Percentiles rank a stretch among this genome's conserved stretches.
Conservation (phyloP, 2,113 vertebrate species). For the Brienomyrus brachyistius region DNA sequence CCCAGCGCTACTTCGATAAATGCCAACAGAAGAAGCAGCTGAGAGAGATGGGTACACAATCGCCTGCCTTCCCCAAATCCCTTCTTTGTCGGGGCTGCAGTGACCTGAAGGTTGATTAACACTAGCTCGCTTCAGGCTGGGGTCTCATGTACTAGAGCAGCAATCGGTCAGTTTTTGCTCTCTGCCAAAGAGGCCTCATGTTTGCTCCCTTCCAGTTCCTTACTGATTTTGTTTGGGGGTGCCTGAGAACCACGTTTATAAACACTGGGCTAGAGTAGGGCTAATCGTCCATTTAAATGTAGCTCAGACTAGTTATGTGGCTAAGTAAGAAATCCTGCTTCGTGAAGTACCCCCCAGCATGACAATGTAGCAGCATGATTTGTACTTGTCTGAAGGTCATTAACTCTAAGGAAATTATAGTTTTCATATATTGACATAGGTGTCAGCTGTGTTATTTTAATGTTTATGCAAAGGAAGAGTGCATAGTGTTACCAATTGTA, state of each 20-base stretch:
- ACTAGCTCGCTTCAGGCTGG: background rate
- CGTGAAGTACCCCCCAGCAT: too few species aligned
- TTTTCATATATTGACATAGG: too few species aligned
- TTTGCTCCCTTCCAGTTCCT: background rate
- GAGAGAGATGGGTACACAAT: slow-evolving; percentile 49
- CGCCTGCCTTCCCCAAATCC: background rate
- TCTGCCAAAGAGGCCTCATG: background rate
- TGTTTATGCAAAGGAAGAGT: background rate
- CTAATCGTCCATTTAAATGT: too few species aligned
- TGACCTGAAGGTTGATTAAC: background rate
- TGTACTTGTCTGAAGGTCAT: too few species aligned
- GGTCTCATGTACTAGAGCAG: background rate
- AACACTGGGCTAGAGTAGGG: background rate
- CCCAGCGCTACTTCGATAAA: slow-evolving; percentile 51
- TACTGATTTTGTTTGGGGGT: background rate
- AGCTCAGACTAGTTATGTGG: too few species aligned
- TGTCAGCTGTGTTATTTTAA: too few species aligned
- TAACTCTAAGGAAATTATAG: too few species aligned
- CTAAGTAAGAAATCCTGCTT: too few species aligned
- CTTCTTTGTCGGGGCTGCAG: background rate
- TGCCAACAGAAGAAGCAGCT: slow-evolving; percentile 47
- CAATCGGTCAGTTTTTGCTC: too few species aligned
- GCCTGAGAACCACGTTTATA: too few species aligned
- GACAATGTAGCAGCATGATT: too few species aligned
- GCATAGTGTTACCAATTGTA: background rate